These are phyloP conservation scores for Drosophila mercatorum DNA, from an alignment of 2,888 invertebrate genomes.

Conservation along the genomic window DNA sequence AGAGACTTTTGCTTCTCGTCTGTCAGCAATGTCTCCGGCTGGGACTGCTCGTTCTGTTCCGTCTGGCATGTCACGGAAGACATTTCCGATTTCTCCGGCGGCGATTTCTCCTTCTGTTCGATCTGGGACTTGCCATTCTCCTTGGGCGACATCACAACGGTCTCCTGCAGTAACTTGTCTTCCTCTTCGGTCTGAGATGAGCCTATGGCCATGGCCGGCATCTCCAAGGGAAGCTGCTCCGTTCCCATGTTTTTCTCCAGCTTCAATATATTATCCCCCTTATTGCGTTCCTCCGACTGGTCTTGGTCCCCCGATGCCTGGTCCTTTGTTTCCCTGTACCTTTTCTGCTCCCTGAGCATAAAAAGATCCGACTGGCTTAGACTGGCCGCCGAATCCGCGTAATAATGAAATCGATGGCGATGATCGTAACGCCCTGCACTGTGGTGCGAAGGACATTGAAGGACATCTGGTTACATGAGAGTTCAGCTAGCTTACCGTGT, in stretches of 20 bases:
- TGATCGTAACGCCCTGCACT: constrained; percentile 43
- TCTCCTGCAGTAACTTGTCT: not conserved
- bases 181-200: not conserved
- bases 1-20: not conserved
- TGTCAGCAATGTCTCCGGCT: not conserved
- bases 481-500: constrained; percentile 18
- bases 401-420: constrained; percentile 29
- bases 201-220: not conserved
- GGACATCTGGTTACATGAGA: not conserved
- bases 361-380: not conserved
- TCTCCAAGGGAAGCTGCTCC: not conserved
- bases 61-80: no score
- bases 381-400: constrained; percentile 7
- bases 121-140: not conserved
- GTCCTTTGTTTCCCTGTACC: no score
- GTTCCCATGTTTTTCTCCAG: not conserved
- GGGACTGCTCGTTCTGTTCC: not conserved
- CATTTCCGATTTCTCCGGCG: not conserved
- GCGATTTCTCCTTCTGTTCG: not conserved
- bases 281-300: no score
- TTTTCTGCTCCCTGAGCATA: not conserved
- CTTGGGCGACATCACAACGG: no score
- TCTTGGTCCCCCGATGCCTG: not conserved
- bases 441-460: not conserved
- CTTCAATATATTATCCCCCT: not conserved